phyloP scores from a whole-genome alignment of 2,888 invertebrate genomes.

The Acanthosepion pharaonis region DNA sequence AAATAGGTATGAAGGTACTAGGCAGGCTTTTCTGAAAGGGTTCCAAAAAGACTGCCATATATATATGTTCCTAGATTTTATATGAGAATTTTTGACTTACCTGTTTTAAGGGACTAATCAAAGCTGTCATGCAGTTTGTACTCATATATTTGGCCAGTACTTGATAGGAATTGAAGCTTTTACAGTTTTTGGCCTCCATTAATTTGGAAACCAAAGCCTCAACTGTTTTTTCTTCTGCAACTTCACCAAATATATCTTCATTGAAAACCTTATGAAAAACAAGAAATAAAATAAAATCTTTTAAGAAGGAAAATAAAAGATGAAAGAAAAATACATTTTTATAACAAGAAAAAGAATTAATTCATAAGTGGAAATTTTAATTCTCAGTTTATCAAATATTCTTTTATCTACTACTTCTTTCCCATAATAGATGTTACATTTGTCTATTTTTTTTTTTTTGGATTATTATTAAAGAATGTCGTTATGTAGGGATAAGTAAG shows the following conservation, averaged over 20 bases:
- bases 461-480: no score
- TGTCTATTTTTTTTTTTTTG: no score
- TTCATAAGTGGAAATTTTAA: no score
- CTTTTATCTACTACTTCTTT: no score
- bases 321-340: no score
- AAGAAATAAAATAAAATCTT: neutral
- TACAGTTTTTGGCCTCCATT: conserved; percentile 79
- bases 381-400: no score
- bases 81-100: conserved; percentile 74
- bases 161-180: conserved; percentile 88
- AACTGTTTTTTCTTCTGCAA: conserved; percentile 94
- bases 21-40: no score
- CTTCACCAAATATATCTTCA: conserved; percentile 89
- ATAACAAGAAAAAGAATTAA: no score
- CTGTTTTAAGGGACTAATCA: conserved; percentile 87
- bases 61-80: neutral
- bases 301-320: neutral
- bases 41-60: no score
- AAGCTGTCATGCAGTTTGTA: conserved; percentile 83
- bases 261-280: conserved; percentile 81
- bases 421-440: no score
- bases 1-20: no score
- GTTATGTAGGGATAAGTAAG: no score
- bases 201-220: conserved; percentile 85
- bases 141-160: conserved; percentile 87